phyloP scores from a whole-genome alignment of 2,888 invertebrate genomes.

The Nomada fabriciana region DNA sequence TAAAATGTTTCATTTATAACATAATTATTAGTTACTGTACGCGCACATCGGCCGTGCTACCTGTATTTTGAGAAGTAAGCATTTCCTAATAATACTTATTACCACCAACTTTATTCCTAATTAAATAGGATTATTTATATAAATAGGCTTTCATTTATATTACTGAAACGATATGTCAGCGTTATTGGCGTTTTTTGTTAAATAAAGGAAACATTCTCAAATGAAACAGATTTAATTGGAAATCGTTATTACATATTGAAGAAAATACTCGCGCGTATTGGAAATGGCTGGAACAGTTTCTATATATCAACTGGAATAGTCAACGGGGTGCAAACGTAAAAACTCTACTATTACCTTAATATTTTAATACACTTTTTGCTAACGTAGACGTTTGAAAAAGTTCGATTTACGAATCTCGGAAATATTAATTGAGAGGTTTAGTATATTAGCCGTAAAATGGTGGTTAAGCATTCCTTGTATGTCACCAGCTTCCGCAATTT shows the following conservation, averaged over 20 bases:
- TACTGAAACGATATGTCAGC: no score
- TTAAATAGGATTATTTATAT: no score
- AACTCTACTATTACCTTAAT: neutral
- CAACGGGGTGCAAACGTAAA: neutral
- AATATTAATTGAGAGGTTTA: constrained; percentile 15
- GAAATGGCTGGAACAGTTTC: neutral
- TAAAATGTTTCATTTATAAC: neutral
- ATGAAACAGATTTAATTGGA: no score
- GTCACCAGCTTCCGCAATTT: constrained; percentile 38
- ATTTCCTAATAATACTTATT: no score
- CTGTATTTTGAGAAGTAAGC: no score
- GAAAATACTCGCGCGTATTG: no score
- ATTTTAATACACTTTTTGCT: neutral
- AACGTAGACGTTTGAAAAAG: neutral
- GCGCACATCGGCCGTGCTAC: no score
- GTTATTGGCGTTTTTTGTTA: no score
- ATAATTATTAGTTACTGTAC: neutral
- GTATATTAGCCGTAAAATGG: neutral
- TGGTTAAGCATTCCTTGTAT: constrained; percentile 17
- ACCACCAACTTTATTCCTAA: no score
- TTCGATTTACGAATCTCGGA: constrained; percentile 15
- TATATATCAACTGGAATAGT: neutral
- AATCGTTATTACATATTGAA: no score
- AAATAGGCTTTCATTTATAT: no score
- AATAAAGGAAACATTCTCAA: no score